phyloP scores from a whole-genome alignment of 2,888 invertebrate genomes.

The Cheilosia soror region DNA sequence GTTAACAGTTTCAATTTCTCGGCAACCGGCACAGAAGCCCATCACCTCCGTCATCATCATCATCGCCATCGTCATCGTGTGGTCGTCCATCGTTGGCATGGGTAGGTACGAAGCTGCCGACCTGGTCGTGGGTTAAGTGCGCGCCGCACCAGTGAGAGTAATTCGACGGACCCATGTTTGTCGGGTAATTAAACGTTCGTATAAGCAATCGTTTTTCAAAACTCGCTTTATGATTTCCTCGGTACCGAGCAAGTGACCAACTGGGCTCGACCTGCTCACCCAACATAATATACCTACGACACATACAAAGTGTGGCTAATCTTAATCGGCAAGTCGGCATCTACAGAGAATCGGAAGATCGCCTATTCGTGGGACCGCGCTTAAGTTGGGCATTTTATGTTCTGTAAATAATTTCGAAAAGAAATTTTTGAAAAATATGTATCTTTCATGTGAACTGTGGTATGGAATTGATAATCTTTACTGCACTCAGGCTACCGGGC shows the following conservation, averaged over 20 bases:
- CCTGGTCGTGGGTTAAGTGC: slow-evolving; percentile 68
- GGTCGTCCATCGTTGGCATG: slow-evolving; percentile 28
- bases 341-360: slow-evolving; percentile 58
- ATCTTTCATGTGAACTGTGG: slow-evolving; percentile 40
- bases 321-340: slow-evolving; percentile 67
- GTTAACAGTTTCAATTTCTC: slow-evolving; percentile 73
- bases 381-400: slow-evolving; percentile 67
- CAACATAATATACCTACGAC: slow-evolving; percentile 1
- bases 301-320: slow-evolving; percentile 62
- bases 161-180: slow-evolving; percentile 40
- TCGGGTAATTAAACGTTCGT: slow-evolving; percentile 69
- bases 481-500: slow-evolving; percentile 64
- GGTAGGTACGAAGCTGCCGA: slow-evolving; percentile 31
- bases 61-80: slow-evolving; percentile 47
- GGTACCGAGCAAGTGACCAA: slow-evolving; percentile 14
- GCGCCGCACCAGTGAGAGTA: slow-evolving; percentile 7
- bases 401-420: slow-evolving; percentile 67
- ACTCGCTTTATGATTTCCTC: slow-evolving; percentile 50
- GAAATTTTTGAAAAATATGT: slow-evolving; percentile 46
- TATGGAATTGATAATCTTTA: slow-evolving; percentile 42
- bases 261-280: too few species aligned
- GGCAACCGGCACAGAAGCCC: slow-evolving; percentile 71
- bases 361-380: slow-evolving; percentile 48
- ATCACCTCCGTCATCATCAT: slow-evolving; percentile 55
- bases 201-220: slow-evolving; percentile 69